These are phyloP conservation scores for Euclidia mi DNA, from an alignment of 2,888 invertebrate species.

Conservation along the genomic window DNA sequence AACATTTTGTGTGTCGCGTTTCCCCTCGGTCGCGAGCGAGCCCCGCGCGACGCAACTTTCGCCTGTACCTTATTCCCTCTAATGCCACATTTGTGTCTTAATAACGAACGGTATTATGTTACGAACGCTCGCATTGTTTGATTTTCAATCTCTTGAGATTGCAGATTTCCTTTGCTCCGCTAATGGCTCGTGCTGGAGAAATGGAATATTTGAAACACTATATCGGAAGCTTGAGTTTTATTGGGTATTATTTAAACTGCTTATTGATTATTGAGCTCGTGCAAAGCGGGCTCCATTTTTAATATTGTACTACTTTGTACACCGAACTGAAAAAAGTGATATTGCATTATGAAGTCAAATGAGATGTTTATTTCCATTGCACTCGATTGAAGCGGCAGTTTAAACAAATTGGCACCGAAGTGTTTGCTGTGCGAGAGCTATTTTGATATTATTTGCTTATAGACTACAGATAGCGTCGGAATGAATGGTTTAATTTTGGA, in stretches of 20 bases:
- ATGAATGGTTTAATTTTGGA: slow-evolving; percentile 40
- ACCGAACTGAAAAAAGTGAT: slow-evolving; percentile 66
- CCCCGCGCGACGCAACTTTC: slow-evolving; percentile 62
- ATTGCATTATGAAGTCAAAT: slow-evolving; percentile 79
- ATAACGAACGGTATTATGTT: slow-evolving; percentile 86
- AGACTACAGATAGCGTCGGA: slow-evolving; percentile 25
- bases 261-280: slow-evolving; percentile 68
- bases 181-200: slow-evolving; percentile 76
- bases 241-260: slow-evolving; percentile 74
- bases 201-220: slow-evolving; percentile 77
- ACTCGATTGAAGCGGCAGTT: slow-evolving; percentile 67
- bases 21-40: slow-evolving; percentile 58
- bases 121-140: slow-evolving; percentile 82
- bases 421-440: slow-evolving; percentile 60
- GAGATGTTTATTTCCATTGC: slow-evolving; percentile 79
- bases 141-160: slow-evolving; percentile 84
- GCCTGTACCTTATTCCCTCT: slow-evolving; percentile 79
- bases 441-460: slow-evolving; percentile 48
- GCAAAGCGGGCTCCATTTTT: slow-evolving; percentile 60
- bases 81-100: slow-evolving; percentile 87
- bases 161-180: slow-evolving; percentile 75
- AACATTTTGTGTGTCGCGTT: slow-evolving; percentile 82
- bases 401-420: slow-evolving; percentile 64
- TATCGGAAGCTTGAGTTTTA: slow-evolving; percentile 64
- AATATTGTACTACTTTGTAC: slow-evolving; percentile 64